These are phyloP conservation scores for Coregonus clupeaformis DNA, from an alignment of 2,113 vertebrate genomes.

Conservation along the genomic window DNA sequence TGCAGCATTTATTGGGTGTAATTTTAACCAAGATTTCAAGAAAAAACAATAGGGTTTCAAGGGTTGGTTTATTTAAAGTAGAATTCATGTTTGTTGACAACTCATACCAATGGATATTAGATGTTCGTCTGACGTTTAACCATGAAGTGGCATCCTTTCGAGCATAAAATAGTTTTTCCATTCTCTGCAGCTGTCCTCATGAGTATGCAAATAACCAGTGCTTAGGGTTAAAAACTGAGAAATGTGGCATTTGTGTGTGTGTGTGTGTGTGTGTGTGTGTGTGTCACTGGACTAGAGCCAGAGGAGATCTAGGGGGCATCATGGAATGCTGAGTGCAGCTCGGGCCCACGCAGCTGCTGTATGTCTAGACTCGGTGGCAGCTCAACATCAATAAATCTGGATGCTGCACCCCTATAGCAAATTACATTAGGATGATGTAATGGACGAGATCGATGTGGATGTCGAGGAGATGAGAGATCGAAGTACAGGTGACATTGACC, in stretches of 20 bases:
- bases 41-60: no score
- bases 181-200: conserved; percentile 24
- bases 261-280: neutral
- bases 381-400: conserved; percentile 20
- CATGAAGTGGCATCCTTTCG: no score
- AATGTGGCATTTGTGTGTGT: neutral
- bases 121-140: no score
- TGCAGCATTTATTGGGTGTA: no score
- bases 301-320: conserved; percentile 47
- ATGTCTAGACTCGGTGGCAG: conserved; percentile 56
- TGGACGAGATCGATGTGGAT: neutral
- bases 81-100: no score
- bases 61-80: no score
- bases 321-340: conserved; percentile 49
- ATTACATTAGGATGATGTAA: neutral
- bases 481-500: neutral
- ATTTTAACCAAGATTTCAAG: no score
- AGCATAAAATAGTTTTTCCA: no score
- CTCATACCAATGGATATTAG: no score
- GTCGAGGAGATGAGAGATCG: neutral
- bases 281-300: conserved; percentile 48
- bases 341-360: conserved; percentile 37
- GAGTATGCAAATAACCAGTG: no score
- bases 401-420: conserved; percentile 35
- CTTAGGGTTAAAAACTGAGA: neutral